These are phyloP conservation scores for Falcaria lacertinaria DNA, from an alignment of 2,888 invertebrate genomes.

Conservation along the genomic window DNA sequence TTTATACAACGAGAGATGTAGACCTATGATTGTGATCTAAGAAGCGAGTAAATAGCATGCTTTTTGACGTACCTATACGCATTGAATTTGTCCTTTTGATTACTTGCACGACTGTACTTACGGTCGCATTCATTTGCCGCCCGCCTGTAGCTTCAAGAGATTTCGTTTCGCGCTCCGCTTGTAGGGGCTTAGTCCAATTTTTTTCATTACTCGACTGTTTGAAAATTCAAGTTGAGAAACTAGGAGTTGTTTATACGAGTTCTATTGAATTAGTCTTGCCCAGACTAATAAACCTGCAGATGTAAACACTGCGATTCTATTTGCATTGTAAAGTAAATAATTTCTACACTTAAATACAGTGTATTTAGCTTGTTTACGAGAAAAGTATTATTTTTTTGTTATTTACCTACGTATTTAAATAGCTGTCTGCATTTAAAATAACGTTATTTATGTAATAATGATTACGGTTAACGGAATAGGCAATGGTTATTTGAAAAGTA, in stretches of 20 bases:
- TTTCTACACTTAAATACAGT: background rate
- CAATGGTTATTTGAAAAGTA: no score
- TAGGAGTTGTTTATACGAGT: slow-evolving; percentile 9
- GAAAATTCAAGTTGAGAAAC: background rate
- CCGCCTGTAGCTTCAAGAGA: slow-evolving; percentile 28
- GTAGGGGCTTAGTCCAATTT: slow-evolving; percentile 18
- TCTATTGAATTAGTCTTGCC: background rate
- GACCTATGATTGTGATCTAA: no score
- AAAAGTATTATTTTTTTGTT: no score
- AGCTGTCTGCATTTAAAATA: no score
- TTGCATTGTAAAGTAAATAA: background rate
- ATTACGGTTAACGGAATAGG: no score
- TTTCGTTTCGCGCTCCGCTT: slow-evolving; percentile 28
- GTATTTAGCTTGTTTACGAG: no score
- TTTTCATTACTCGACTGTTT: slow-evolving; percentile 12
- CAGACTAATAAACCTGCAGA: background rate
- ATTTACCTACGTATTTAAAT: no score
- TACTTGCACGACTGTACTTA: slow-evolving; percentile 21
- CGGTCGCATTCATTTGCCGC: slow-evolving; percentile 4
- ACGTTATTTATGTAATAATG: no score
- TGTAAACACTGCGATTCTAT: background rate
- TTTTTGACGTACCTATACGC: no score
- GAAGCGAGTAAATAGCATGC: no score
- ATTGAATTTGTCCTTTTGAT: slow-evolving; percentile 15
- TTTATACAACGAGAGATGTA: no score